Base-by-base conservation (phyloP, 2,113 vertebrate genomes). In the Tretioscincus oriximinensis region DNA sequence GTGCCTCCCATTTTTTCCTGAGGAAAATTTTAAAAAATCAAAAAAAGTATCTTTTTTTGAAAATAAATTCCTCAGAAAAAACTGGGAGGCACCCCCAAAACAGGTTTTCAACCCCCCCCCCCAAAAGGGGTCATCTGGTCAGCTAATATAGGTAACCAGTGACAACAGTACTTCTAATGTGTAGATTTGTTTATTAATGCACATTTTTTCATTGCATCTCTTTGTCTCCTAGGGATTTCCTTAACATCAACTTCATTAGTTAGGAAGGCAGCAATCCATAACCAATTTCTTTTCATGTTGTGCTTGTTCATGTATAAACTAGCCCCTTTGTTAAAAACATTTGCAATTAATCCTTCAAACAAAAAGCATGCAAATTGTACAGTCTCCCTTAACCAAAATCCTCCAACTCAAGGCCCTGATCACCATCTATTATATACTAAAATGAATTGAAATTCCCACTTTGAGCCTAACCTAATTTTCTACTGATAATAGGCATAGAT, bases 221-320 rank as follows among this genome's bases (percentile, higher is more conserved):
- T 82, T 64, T 64, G 69, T 90, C 92, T 93, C 89, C 69, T 49
- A 93, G 91, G 92, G 90, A 92, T 93, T 90, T 76, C 77, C 92
- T 91, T 84, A 90, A 86, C 91, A 94, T 93, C 89, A 95, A 14
- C 89, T 95, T 95, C 89, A 95, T 95, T 96, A 95, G 91, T 94
- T 93, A 94, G 0, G 63, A 93, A 96, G 83, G 93, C 93, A 95
- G 93, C 92, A 95, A 95, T 93, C 95, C 93, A 94, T 93, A 96
- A 94, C 94, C 94, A 95, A 94, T 96, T 95, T 93, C 90, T 94
- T 92, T 94, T 90, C 91, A 86, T 93, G 90, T 95, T 90, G 91
- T 85, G 80, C 86, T 88, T 94, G 91, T 90, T 95, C 90, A 81
- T 90, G 90, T 95, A 94, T 92, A 92, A 91, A 93, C 84, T 60